Conservation (phyloP, 2,888 invertebrate species). For the Dynastes tityus region DNA sequence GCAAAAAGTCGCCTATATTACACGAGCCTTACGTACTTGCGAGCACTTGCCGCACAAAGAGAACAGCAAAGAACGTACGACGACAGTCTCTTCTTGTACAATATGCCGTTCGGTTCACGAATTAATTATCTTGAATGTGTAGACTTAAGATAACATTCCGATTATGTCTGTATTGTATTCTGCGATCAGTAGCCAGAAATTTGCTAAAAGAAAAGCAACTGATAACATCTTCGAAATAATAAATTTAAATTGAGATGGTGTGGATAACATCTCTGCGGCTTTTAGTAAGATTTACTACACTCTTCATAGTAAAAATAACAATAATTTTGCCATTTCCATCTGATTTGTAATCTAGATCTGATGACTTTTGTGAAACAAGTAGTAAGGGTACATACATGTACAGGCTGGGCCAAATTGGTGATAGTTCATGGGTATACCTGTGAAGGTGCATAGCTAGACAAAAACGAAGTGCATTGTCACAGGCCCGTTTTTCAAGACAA, state of each 20-base stretch:
- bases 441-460: too few relatives aligned
- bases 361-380: too few relatives aligned
- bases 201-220: neutral
- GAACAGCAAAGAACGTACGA: neutral
- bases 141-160: neutral
- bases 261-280: too few relatives aligned
- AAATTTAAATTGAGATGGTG: neutral
- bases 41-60: constrained; percentile 1
- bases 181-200: neutral
- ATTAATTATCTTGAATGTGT: constrained; percentile 9
- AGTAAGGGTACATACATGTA: too few relatives aligned
- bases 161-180: constrained; percentile 3
- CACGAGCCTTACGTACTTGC: constrained; percentile 20
- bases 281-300: too few relatives aligned
- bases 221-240: neutral
- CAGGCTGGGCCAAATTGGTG: too few relatives aligned
- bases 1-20: constrained; percentile 43
- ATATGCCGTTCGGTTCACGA: neutral
- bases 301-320: too few relatives aligned
- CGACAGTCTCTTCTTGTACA: constrained; percentile 1
- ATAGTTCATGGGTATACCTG: too few relatives aligned
- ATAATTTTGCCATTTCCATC: too few relatives aligned
- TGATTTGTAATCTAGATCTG: too few relatives aligned
- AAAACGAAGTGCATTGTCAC: too few relatives aligned
- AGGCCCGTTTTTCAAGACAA: too few relatives aligned